Evolutionary conservation across 2,797 vertebrate genomes (phyloP), one percentile per base, ranked within the genome.

Genomic region (Gallinago nigripennis): DNA sequence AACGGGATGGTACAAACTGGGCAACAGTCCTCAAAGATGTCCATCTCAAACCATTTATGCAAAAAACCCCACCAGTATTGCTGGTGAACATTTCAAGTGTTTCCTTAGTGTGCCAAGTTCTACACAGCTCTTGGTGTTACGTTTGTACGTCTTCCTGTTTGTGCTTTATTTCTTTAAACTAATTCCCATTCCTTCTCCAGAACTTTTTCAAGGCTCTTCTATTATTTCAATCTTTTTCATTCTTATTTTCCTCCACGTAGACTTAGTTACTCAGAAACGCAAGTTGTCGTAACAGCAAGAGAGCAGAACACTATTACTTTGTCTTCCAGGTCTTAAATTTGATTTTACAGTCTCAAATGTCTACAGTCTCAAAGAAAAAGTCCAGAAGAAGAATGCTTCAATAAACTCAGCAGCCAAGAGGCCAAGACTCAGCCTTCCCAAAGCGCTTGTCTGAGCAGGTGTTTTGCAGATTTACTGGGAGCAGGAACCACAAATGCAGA

Each of bases 1-100:
- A 51, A 53, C 0, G 2, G 11, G 3, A 10, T 33, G 4, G 16
- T 31, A 79, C 12, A 24, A 73, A 54, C 17, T 15, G 5, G 8
- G 7, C 3, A 30, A 58, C 14, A 51, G 17, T 33, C 50, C 43
- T 64, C 70, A 71, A 16, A 86, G 54, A 41, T 4, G 2, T 16
- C 31, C 8, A 14, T n/a, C 27, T 84, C n/a, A 60, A 77, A 48
- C 30, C 41, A 12, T 35, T 51, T 15, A 28, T 12, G 17, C 8
- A 80, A 51, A 76, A 43, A 43, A 43, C 16, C 16, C 16, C 41
- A 43, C 41, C 41, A 43, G 8, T 17, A 57, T 24, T 9, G 30
- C 23, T n/a, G 6, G 9, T 37, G 17, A 80, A 11, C 13, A 45
- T 50, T 64, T 53, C 16, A 48, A 21, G 16, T 16, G 6, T 28